These are phyloP conservation scores for Brachionichthys hirsutus DNA, from an alignment of 2,113 vertebrate genomes.

Conservation along the genomic window DNA sequence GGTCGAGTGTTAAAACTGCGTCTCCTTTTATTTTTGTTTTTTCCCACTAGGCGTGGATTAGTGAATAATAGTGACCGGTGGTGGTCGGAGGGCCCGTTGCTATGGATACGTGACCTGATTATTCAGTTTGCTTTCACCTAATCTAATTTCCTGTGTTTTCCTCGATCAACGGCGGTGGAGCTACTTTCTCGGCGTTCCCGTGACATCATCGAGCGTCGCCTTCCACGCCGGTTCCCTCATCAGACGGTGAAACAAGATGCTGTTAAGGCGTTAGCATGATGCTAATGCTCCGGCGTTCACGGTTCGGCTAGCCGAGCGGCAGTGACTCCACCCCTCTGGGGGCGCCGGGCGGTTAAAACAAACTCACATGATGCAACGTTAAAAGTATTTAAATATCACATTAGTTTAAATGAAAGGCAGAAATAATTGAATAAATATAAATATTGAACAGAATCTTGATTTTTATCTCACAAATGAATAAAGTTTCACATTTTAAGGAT, in stretches of 20 bases:
- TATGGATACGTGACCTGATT: slow-evolving; percentile 78
- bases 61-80: too few relatives aligned
- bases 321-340: neutral
- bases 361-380: neutral
- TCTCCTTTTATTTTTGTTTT: too few relatives aligned
- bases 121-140: slow-evolving; percentile 71
- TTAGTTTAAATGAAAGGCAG: too few relatives aligned
- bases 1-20: too few relatives aligned
- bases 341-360: slow-evolving; percentile 3
- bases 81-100: too few relatives aligned
- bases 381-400: too few relatives aligned
- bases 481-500: too few relatives aligned
- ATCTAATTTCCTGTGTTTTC: slow-evolving; percentile 77
- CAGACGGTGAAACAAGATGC: slow-evolving; percentile 42
- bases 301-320: neutral
- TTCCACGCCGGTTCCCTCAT: neutral
- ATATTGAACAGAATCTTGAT: too few relatives aligned
- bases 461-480: too few relatives aligned
- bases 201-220: slow-evolving; percentile 17
- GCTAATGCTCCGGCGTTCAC: slow-evolving; percentile 5
- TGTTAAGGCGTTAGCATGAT: slow-evolving; percentile 33
- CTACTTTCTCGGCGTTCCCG: slow-evolving; percentile 60
- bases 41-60: too few relatives aligned
- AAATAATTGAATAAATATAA: too few relatives aligned
- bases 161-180: slow-evolving; percentile 74